phyloP scores from a whole-genome alignment of 2,113 vertebrate species.

The Nansenia antarctica region DNA sequence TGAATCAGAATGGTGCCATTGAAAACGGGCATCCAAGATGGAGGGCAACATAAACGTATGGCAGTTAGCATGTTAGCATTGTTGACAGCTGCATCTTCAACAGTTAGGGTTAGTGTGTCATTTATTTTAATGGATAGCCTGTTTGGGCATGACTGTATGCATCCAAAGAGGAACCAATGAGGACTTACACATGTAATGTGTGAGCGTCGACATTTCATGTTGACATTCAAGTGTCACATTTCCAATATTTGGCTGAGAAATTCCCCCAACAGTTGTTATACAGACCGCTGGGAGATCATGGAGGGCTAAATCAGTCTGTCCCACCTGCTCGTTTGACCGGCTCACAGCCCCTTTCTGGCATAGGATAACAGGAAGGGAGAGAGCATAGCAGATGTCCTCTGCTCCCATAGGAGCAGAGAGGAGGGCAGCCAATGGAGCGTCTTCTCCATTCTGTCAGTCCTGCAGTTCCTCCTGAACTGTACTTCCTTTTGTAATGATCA shows the following conservation, averaged over 20 bases:
- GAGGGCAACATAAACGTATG: background rate
- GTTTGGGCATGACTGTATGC: too few relatives aligned
- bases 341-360: background rate
- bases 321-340: constrained; percentile 16
- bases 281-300: background rate
- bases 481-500: background rate
- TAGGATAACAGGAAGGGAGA: background rate
- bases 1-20: background rate
- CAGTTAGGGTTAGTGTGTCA: too few relatives aligned
- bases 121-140: too few relatives aligned
- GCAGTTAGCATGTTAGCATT: constrained; percentile 5
- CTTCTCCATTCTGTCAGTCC: background rate
- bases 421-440: background rate
- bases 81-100: too few relatives aligned
- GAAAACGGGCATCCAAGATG: background rate
- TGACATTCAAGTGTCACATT: background rate
- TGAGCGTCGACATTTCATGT: too few relatives aligned
- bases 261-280: background rate
- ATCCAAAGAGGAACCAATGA: too few relatives aligned
- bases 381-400: background rate
- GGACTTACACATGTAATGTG: too few relatives aligned
- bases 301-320: background rate
- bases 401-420: background rate
- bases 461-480: background rate
- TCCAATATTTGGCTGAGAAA: background rate